A percentile compares a stretch with the other conserved stretches of the same genome.
These are phyloP conservation scores for Drosophila bipectinata DNA, from an alignment of 1,140 invertebrate species.

Conservation along the genomic window DNA sequence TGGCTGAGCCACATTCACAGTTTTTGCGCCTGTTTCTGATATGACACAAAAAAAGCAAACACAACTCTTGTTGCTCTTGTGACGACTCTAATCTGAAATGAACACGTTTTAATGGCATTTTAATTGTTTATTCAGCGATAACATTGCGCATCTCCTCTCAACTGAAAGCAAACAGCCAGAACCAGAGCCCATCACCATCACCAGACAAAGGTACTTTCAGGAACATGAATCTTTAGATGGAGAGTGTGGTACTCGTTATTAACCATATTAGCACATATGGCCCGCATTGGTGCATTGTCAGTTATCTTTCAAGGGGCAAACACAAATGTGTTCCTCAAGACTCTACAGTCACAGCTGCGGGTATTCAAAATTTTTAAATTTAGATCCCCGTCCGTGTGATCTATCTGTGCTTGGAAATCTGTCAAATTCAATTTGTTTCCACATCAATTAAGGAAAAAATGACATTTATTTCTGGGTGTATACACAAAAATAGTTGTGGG, in stretches of 20 bases:
- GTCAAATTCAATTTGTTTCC: constrained; percentile 42
- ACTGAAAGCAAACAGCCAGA: constrained; percentile 14
- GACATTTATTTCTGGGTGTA: constrained; percentile 21
- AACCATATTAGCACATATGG: constrained; percentile 40
- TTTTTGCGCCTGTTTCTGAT: constrained; percentile 31
- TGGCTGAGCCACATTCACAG: constrained; percentile 13
- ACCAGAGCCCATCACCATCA: not conserved
- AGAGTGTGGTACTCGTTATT: constrained; percentile 15
- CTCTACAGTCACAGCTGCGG: constrained; percentile 23
- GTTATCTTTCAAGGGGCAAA: constrained; percentile 14
- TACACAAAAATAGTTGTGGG: not conserved
- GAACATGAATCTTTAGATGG: not conserved
- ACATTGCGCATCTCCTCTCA: constrained; percentile 62
- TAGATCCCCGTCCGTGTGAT: constrained; percentile 38
- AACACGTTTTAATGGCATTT: constrained; percentile 72
- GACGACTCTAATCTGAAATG: constrained; percentile 58
- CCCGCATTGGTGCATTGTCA: constrained; percentile 46
- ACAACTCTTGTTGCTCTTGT: constrained; percentile 5
- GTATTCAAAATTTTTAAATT: constrained; percentile 33
- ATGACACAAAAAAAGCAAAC: constrained; percentile 19
- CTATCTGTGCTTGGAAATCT: constrained; percentile 44
- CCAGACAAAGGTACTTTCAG: constrained; percentile 18
- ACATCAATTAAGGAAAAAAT: constrained; percentile 38
- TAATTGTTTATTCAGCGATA: constrained; percentile 76
- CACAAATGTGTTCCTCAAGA: constrained; percentile 47